Evolutionary conservation across 2,113 vertebrate genomes (phyloP).

Genomic region (Vidua macroura): DNA sequence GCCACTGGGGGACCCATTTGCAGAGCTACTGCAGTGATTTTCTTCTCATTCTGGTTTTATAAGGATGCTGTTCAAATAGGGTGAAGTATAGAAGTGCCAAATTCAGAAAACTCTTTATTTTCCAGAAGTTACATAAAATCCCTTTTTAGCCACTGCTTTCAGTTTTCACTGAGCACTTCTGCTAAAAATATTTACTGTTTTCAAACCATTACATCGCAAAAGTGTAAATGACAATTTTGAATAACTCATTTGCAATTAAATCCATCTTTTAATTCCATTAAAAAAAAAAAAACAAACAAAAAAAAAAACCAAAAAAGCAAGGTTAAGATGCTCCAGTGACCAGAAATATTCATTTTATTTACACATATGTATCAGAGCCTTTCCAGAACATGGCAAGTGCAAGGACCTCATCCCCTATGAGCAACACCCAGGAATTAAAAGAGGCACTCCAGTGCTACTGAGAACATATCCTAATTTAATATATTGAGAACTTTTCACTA

Average conservation of each 20-base stretch:
- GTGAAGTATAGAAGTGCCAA: neutral
- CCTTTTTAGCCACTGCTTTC: neutral
- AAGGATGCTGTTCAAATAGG: neutral
- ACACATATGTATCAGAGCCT: neutral
- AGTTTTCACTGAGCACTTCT: neutral
- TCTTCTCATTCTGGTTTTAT: neutral
- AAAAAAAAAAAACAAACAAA: no score
- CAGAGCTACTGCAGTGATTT: neutral
- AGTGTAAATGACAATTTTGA: neutral
- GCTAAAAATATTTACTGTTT: neutral
- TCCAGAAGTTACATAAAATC: neutral
- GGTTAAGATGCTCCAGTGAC: neutral
- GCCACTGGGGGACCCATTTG: neutral
- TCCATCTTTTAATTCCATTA: neutral
- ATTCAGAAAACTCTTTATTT: neutral
- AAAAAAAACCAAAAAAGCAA: neutral
- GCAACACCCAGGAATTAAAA: neutral
- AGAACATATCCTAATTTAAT: neutral
- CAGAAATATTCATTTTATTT: slow-evolving; percentile 7
- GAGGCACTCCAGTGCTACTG: neutral
- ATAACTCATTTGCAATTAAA: neutral
- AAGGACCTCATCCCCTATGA: neutral
- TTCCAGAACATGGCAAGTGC: neutral
- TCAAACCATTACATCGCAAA: neutral
- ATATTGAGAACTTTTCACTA: neutral